These are phyloP conservation scores for Esox lucius DNA, from an alignment of 2,797 vertebrate species.

Conservation along the genomic window DNA sequence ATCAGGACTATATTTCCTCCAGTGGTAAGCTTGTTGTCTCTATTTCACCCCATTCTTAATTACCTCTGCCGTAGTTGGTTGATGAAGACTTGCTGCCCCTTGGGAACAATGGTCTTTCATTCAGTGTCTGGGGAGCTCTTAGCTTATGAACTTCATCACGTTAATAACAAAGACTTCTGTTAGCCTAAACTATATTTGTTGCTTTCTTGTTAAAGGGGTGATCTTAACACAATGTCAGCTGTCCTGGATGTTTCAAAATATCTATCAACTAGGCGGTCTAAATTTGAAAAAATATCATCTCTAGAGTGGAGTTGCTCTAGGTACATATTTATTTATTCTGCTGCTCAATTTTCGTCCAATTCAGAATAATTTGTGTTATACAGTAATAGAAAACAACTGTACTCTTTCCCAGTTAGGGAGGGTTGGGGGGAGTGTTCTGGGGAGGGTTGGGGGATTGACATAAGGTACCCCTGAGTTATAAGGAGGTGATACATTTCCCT, in stretches of 20 bases:
- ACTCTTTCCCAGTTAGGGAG: too few species aligned
- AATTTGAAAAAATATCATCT: neutral
- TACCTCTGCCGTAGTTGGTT: constrained; percentile 75
- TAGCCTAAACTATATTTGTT: constrained; percentile 73
- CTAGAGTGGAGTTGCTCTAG: neutral
- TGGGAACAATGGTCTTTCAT: constrained; percentile 74
- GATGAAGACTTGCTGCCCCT: constrained; percentile 70
- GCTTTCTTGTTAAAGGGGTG: constrained; percentile 61
- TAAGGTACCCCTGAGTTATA: neutral
- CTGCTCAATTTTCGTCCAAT: neutral
- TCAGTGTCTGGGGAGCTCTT: constrained; percentile 80
- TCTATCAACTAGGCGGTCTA: neutral
- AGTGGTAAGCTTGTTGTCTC: constrained; percentile 20
- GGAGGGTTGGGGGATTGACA: too few species aligned
- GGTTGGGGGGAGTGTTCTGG: too few species aligned
- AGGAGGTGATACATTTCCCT: neutral
- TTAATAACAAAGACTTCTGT: constrained; percentile 81
- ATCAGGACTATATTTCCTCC: constrained; percentile 4
- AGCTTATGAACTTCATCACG: constrained; percentile 80
- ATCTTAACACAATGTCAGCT: constrained; percentile 48
- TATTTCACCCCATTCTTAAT: constrained; percentile 76
- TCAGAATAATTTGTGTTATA: too few species aligned
- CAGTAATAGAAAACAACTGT: too few species aligned
- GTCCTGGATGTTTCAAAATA: neutral
- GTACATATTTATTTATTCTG: neutral